Conservation (phyloP, 2,797 vertebrate genomes). For the Pangasius macronema region DNA sequence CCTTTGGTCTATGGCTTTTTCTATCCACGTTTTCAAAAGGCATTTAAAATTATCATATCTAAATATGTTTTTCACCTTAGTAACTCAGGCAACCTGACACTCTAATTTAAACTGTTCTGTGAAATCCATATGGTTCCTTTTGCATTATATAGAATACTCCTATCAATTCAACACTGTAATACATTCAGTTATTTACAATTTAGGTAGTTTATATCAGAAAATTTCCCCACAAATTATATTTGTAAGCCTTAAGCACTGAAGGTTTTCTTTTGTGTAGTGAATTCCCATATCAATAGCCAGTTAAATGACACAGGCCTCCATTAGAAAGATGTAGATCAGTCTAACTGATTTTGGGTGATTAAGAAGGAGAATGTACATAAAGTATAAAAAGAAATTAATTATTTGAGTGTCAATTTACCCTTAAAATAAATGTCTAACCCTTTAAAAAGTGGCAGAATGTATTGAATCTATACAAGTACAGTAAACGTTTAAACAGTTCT, state of each 20-base stretch:
- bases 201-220: not conserved
- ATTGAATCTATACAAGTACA: not conserved
- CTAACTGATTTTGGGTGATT: not conserved
- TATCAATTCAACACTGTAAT: not conserved
- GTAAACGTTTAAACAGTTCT: not conserved
- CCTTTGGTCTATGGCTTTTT: constrained; percentile 51
- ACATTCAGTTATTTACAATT: not conserved
- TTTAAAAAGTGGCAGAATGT: not conserved
- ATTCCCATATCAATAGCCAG: not conserved
- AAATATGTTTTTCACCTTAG: constrained; percentile 33
- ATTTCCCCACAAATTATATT: not conserved
- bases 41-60: constrained; percentile 41
- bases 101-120: not conserved
- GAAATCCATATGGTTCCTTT: not conserved
- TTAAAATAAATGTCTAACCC: not conserved
- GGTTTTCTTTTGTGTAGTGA: not conserved
- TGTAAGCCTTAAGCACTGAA: not conserved
- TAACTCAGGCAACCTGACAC: not conserved
- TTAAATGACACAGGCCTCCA: not conserved
- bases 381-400: not conserved
- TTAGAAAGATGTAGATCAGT: not conserved
- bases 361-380: not conserved
- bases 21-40: constrained; percentile 45
- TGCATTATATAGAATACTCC: not conserved
- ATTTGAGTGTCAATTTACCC: not conserved